These are phyloP conservation scores for Bombus sibiricus DNA, from an alignment of 1,140 invertebrate species.

Conservation along the genomic window DNA sequence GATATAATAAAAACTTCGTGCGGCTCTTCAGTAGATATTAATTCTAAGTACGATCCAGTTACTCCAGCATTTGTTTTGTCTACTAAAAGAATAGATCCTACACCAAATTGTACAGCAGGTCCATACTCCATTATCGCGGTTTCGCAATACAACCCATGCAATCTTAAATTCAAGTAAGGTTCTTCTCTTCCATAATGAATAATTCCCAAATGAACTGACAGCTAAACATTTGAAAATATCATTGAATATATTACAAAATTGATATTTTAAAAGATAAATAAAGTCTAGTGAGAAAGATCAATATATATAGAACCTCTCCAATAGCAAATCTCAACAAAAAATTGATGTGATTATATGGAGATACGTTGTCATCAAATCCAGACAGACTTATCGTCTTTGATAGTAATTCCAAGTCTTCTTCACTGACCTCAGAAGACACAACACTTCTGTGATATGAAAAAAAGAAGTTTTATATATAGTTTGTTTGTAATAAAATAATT, in stretches of 20 bases:
- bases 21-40: constrained; percentile 85
- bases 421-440: constrained; percentile 87
- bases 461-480: background rate
- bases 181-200: constrained; percentile 87
- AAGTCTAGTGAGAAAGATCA: too few relatives aligned
- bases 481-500: background rate
- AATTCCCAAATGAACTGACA: constrained; percentile 79
- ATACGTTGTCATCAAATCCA: constrained; percentile 93
- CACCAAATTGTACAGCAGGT: constrained; percentile 89
- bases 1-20: constrained; percentile 88
- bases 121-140: constrained; percentile 91
- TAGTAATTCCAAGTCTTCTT: constrained; percentile 90
- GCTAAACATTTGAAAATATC: constrained; percentile 66
- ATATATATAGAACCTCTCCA: constrained; percentile 83
- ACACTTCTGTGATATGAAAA: constrained; percentile 78
- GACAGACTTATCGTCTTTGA: constrained; percentile 89
- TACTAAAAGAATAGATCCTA: constrained; percentile 88
- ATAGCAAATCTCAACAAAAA: constrained; percentile 88
- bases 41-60: constrained; percentile 90
- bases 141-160: constrained; percentile 88
- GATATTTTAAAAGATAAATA: constrained; percentile 23
- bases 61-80: constrained; percentile 91
- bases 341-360: constrained; percentile 89
- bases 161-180: constrained; percentile 89
- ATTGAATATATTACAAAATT: constrained; percentile 19